Base-by-base conservation (phyloP, 2,888 invertebrate species). In the Sinohyriopsis cumingii region DNA sequence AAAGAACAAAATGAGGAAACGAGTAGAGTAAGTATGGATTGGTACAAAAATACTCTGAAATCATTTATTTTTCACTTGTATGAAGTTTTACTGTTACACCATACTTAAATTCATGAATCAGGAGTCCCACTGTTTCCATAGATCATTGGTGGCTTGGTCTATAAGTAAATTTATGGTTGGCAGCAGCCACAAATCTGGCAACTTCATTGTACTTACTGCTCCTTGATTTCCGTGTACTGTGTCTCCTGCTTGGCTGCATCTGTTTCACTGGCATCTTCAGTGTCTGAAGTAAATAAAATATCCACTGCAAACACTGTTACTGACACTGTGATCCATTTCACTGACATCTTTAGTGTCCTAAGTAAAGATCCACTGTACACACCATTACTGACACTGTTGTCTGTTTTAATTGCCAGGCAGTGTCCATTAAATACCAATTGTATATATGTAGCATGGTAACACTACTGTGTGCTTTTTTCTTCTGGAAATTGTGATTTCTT, bases 191-290 rank as follows among this genome's bases (percentile, higher is more conserved):
- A 59, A 24, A 22, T 59, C 24, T 59, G 59, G 59, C 12, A 59
- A 59, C 24, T n/a, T 59, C 24, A 59, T 18, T 59, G 19, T 53
- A 92, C 94, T 92, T 90, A 95, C 95, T 95, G 95, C 91, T 96
- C 96, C 90, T 95, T 96, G 71, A 95, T 94, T 91, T 95, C 96
- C 53, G 94, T 93, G 55, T 94, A 95, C 71, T 91, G 90, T 83
- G 94, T 94, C 88, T 95, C 94, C 81, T 93, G 93, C 86, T 87
- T 87, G 63, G 94, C 94, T 91, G 94, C 93, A 83, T 97, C 97
- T n/a, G 96, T 95, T 91, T 98, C 98, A 90, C 97, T 97, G 0
- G 97, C 97, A 91, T 98, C 98, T 91, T 97, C 98, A 0, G 98
- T 98, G 89, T 97, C 97, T 94, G 75, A 60, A 80, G 75, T 62